phyloP scores from a whole-genome alignment of 2,888 invertebrate genomes.

The Isotomurus palustris region DNA sequence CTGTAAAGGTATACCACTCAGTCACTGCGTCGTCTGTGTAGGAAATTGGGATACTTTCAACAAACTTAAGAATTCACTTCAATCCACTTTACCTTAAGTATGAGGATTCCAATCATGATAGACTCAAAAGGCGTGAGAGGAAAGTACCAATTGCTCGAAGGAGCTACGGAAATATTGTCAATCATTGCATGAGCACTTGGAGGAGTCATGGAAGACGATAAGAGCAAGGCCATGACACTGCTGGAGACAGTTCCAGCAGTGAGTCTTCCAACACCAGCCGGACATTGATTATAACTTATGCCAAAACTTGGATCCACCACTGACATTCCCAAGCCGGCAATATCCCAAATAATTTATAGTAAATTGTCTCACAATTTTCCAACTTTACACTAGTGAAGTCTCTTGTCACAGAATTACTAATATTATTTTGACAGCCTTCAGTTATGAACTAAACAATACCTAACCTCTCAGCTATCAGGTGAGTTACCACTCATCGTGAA shows the following conservation, averaged over 20 bases:
- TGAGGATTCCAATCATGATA: constrained; percentile 39
- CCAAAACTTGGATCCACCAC: constrained; percentile 14
- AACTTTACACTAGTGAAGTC: no score
- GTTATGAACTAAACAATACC: no score
- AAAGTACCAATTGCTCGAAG: constrained; percentile 40
- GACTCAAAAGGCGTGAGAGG: constrained; percentile 43
- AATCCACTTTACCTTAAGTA: constrained; percentile 32
- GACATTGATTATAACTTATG: constrained; percentile 15
- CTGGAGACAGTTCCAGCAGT: not conserved
- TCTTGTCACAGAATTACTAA: no score
- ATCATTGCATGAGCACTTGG: constrained; percentile 22
- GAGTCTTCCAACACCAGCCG: constrained; percentile 2
- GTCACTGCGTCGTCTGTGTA: no score
- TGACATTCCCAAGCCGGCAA: constrained; percentile 6
- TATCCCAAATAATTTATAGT: not conserved
- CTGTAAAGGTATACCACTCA: constrained; percentile 17
- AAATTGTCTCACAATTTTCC: not conserved
- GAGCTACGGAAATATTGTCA: constrained; percentile 41
- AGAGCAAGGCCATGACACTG: constrained; percentile 18
- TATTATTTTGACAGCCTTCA: no score
- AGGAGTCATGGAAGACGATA: constrained; percentile 23
- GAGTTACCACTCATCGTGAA: no score
- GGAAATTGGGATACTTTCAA: no score
- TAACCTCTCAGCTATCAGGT: no score
- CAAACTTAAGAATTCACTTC: not conserved